A percentile compares a stretch with the other conserved stretches of the same genome.
Conservation (phyloP, 2,797 vertebrate genomes). For the Pipistrellus kuhlii region DNA sequence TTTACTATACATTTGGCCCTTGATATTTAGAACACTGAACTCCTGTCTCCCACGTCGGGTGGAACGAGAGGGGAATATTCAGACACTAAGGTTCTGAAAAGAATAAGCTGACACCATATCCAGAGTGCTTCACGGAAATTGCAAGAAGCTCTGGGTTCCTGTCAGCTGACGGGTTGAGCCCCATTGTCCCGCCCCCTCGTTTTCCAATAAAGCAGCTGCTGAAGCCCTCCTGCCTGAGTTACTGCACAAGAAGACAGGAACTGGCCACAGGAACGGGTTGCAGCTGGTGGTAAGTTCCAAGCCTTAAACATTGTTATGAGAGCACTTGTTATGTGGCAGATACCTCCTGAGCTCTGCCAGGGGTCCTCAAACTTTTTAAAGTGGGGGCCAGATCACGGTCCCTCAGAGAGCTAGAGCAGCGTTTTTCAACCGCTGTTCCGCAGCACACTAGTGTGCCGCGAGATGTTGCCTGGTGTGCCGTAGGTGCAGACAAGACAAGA, state of each 20-base stretch:
- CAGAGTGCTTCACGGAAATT: not conserved
- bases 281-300: conserved; percentile 27
- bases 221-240: not conserved
- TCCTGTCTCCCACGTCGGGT: not conserved
- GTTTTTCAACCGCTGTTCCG: too few relatives aligned
- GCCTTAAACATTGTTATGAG: not conserved
- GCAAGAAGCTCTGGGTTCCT: not conserved
- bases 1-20: too few relatives aligned
- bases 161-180: not conserved
- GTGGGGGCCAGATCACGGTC: too few relatives aligned
- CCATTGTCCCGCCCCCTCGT: not conserved
- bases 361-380: too few relatives aligned
- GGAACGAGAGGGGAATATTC: not conserved
- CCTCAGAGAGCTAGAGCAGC: too few relatives aligned
- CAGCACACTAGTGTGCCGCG: too few relatives aligned
- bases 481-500: too few relatives aligned
- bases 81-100: not conserved
- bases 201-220: not conserved
- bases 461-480: too few relatives aligned
- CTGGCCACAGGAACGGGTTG: not conserved
- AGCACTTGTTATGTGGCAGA: not conserved
- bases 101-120: not conserved
- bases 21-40: not conserved
- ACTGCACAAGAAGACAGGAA: not conserved
- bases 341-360: not conserved